These are phyloP conservation scores for Caranx melampygus DNA, from an alignment of 2,113 vertebrate genomes.

Conservation along the genomic window DNA sequence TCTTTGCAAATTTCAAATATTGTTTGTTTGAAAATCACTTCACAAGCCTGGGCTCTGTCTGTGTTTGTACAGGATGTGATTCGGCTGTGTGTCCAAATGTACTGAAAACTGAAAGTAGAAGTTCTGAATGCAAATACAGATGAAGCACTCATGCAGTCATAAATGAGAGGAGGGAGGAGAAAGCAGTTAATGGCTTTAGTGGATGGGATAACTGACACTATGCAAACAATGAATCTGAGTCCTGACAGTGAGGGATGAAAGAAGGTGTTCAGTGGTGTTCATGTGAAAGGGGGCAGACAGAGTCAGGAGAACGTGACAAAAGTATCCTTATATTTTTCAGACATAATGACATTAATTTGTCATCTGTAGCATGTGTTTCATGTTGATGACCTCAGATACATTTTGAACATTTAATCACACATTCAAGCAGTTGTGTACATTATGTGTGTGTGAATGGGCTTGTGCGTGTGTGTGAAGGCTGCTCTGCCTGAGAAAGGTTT, in stretches of 20 bases:
- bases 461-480: neutral
- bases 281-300: neutral
- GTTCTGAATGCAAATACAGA: conserved; percentile 31
- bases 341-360: conserved; percentile 23
- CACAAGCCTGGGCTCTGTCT: accelerated
- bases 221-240: conserved; percentile 16
- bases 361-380: conserved; percentile 19
- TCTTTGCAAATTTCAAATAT: neutral
- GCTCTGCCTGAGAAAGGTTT: conserved; percentile 9
- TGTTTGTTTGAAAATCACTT: neutral
- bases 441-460: conserved; percentile 2
- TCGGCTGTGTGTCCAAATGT: neutral
- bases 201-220: conserved; percentile 30
- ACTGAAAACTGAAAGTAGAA: conserved; percentile 34
- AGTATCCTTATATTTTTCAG: conserved; percentile 46
- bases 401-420: conserved; percentile 48
- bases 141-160: conserved; percentile 28
- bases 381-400: conserved; percentile 29
- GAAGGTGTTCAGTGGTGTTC: conserved; percentile 10
- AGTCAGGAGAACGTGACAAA: conserved; percentile 8
- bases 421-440: neutral
- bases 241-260: conserved; percentile 32
- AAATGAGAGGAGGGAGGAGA: conserved; percentile 4
- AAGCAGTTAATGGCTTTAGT: conserved; percentile 27
- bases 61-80: neutral